Evolutionary conservation across 2,113 vertebrate species (phyloP).

Genomic region (Campylorhamphus procurvoides): DNA sequence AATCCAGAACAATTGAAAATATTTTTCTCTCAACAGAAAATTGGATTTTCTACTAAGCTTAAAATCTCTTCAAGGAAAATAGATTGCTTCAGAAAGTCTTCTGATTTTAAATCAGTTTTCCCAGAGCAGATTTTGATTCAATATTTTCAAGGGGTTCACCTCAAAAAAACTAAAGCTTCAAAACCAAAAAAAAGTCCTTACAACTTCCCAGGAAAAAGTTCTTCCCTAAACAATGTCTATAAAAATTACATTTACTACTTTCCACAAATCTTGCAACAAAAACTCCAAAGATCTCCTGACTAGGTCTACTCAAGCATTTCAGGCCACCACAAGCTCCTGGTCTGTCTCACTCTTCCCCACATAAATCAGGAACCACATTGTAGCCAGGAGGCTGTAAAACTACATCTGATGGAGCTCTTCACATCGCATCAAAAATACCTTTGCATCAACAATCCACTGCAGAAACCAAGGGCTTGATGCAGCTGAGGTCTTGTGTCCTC

Average conservation of each 20-base stretch:
- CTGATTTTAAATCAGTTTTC: slow-evolving; percentile 17
- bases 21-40: slow-evolving; percentile 16
- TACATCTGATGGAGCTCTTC: background rate
- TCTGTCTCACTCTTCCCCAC: background rate
- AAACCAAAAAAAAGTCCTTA: background rate
- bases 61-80: slow-evolving; percentile 41
- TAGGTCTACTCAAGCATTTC: background rate
- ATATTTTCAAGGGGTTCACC: background rate
- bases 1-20: slow-evolving; percentile 12
- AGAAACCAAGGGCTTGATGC: background rate
- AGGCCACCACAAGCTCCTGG: background rate
- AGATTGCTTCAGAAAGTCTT: slow-evolving; percentile 20
- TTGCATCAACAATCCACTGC: background rate
- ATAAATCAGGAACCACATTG: background rate
- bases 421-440: background rate
- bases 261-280: background rate
- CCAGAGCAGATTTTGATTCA: background rate
- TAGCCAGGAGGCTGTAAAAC: background rate
- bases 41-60: slow-evolving; percentile 40
- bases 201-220: background rate
- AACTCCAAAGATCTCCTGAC: background rate
- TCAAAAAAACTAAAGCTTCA: background rate
- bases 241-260: background rate
- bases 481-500: fast-evolving
- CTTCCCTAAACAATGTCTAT: background rate